Conservation (phyloP, 2,113 vertebrate species). For the Scytalopus superciliaris region DNA sequence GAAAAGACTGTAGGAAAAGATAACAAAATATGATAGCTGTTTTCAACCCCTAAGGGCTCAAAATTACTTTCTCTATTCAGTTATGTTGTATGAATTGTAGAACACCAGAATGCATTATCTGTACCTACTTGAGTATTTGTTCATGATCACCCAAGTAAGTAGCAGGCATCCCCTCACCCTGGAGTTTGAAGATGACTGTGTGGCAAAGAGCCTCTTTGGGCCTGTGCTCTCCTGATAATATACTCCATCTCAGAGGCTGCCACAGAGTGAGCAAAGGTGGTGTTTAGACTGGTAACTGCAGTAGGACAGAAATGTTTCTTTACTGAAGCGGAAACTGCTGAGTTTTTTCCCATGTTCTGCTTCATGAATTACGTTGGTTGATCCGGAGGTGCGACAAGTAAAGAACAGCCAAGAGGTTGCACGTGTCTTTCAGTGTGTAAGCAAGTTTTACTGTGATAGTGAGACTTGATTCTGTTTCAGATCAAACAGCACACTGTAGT, state of each 20-base stretch:
- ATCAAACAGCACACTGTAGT: background rate
- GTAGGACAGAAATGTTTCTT: background rate
- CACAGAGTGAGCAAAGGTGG: background rate
- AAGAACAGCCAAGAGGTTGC: background rate
- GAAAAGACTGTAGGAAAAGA: background rate
- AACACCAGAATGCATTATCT: rapidly evolving
- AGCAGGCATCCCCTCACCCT: background rate
- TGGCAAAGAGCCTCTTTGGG: background rate
- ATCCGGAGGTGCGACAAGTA: background rate
- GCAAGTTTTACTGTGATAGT: background rate
- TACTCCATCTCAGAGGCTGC: background rate
- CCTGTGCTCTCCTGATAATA: background rate
- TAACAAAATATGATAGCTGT: background rate
- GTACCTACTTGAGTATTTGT: background rate
- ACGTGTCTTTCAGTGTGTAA: background rate
- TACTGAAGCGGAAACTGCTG: background rate
- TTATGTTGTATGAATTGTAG: background rate
- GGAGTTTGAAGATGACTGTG: background rate
- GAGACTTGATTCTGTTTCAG: background rate
- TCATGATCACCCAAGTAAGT: rapidly evolving
- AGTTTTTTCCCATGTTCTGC: background rate
- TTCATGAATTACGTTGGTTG: background rate
- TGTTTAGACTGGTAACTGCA: background rate
- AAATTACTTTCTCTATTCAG: background rate
- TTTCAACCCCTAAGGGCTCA: background rate